Evolutionary conservation across 1,140 invertebrate genomes (phyloP), one percentile per base, ranked within the genome.

Genomic region (Pristionchus pacificus): DNA sequence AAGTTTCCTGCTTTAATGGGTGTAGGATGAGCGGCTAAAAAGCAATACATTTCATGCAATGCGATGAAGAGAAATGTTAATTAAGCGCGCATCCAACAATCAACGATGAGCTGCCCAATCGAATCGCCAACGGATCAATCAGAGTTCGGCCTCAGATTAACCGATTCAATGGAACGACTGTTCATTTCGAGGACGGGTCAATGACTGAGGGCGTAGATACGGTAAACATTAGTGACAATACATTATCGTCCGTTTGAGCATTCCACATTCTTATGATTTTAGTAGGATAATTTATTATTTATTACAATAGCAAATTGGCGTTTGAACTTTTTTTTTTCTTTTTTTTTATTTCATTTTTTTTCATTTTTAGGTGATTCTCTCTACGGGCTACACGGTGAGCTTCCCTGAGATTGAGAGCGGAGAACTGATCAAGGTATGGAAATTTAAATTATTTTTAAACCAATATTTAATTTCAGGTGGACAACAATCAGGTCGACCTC

Each of bases 91-190:
- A 88, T 78, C 84, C 85, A 1, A 88, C 86, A 33, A 85, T 88
- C 30, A 88, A 88, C 73, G 87, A 88, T 75, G 87, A 88, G 57
- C 77, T 88, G n/a, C 85, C 87, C 2, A 86, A 87, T 71, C 83
- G 87, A 15, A 85, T 88, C 14, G 79, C 86, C 65, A 85, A 77
- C 28, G 87, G 87, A 3, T 81, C 84, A 2, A 78, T 88, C 27
- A 74, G 78, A 10, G 77, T 87, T 10, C 86, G 85, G 72, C 78
- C 80, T 65, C 79, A 84, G 68, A 81, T 86, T 32, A 68, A 78
- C 33, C 58, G 77, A n/a, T 86, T 86, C 65, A 85, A 81, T 0
- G 82, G 80, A 62, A 78, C 80, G 63, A 84, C 84, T 2, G 72
- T 86, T 2, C 65, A 86, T n/a, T 87, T 86, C 58, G 75, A 84